Conservation (phyloP, 2,797 vertebrate species). For the Macropus fuliginosus region DNA sequence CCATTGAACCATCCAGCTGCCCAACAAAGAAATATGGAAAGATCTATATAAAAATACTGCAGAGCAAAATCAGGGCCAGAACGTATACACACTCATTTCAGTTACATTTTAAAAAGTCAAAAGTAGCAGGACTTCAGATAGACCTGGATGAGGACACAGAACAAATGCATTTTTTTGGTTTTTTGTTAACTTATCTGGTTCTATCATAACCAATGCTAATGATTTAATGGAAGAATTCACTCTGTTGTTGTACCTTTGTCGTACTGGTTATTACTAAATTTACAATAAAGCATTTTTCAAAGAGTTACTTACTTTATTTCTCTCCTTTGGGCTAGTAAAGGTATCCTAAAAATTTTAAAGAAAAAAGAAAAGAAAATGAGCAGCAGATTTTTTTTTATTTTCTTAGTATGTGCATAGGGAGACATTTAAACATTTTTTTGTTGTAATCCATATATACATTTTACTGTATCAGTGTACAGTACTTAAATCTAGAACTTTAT, state of each 20-base stretch:
- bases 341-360: constrained; percentile 87
- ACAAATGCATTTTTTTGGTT: not conserved
- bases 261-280: not conserved
- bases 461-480: not conserved
- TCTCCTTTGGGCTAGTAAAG: constrained; percentile 80
- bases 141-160: not conserved
- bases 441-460: not conserved
- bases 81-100: not conserved
- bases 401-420: not conserved
- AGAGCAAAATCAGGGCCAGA: not conserved
- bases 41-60: not conserved
- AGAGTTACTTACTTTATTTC: constrained; percentile 90
- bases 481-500: constrained; percentile 23
- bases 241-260: not conserved
- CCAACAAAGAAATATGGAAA: not conserved
- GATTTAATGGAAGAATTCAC: not conserved
- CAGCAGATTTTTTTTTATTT: constrained; percentile 8
- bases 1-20: not conserved
- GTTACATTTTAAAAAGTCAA: not conserved
- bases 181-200: not conserved
- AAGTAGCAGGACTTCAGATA: not conserved
- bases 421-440: not conserved
- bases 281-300: constrained; percentile 16
- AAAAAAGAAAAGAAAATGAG: constrained; percentile 55
- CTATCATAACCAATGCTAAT: not conserved